phyloP scores from a whole-genome alignment of 2,797 vertebrate genomes.

The Tarsius wallacei region DNA sequence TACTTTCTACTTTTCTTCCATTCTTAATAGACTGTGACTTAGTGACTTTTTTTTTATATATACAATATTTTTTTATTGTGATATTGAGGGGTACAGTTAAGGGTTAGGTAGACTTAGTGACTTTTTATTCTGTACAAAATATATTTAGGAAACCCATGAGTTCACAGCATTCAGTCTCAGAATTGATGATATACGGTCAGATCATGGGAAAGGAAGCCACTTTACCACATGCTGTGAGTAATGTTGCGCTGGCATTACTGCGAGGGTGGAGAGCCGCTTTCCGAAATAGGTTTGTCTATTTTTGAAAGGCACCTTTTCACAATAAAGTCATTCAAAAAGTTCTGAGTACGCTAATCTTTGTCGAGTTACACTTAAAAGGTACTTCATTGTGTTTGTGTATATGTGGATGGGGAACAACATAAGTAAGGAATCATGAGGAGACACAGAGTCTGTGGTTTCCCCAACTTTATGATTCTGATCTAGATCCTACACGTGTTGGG shows the following conservation, averaged over 20 bases:
- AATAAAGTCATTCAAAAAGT: neutral
- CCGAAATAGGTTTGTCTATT: conserved; percentile 16
- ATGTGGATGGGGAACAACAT: neutral
- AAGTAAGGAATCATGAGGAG: neutral
- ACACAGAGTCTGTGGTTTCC: neutral
- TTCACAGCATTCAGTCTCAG: neutral
- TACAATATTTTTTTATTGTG: no score
- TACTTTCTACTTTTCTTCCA: neutral
- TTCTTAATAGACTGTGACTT: neutral
- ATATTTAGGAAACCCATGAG: conserved; percentile 1
- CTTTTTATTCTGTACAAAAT: neutral
- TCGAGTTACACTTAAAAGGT: neutral
- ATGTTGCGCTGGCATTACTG: neutral
- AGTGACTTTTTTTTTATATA: neutral
- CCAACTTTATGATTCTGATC: conserved; percentile 28
- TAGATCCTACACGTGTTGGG: neutral
- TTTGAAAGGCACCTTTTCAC: conserved; percentile 40
- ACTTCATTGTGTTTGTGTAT: neutral
- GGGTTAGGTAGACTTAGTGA: no score
- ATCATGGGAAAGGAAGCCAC: conserved; percentile 8
- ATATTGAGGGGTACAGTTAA: no score
- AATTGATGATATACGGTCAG: neutral
- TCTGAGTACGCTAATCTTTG: neutral
- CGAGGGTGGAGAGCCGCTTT: neutral
- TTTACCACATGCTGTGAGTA: neutral